Base-by-base conservation (phyloP, 2,797 vertebrate genomes). In the Pipistrellus kuhlii region DNA sequence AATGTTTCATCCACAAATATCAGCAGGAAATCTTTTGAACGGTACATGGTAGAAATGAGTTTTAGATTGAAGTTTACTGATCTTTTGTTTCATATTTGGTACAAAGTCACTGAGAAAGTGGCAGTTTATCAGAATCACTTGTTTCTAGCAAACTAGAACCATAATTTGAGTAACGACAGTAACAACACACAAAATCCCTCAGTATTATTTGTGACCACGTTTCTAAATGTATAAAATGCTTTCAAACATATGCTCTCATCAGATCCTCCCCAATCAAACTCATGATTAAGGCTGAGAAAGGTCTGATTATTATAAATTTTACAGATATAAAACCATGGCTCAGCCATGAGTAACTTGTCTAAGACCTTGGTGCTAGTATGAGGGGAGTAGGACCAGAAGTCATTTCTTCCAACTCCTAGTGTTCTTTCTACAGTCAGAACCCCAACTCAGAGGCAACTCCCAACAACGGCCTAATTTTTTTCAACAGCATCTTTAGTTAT, bases 11-110 rank as follows among this genome's bases (percentile, higher is more conserved):
- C 35, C 9, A 27, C n/a, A 57, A 55, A 69, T 41, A 44, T 13
- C 20, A 81, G 11, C 87, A 81, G 55, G 35, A 83, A 87, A 35
- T 68, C 83, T 35, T 94, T 92, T 20, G 71, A 55, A 89, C 83
- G 76, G 38, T 73, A 88, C 69, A 21, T 48, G 57, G 64, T 9
- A 91, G 44, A 91, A 35, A 55, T 71, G 21, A 68, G 83, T 93
- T 85, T 95, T 78, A 80, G 83, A 82, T 69, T n/a, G 41, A 89
- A 78, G 44, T 69, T 85, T 48, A 84, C 83, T 85, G 46, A 41
- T 72, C 23, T 88, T 77, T 72, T 85, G 57, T 51, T 71, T 91
- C 27, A n/a, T 85, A 35, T 91, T 35, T 75, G 8, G 57, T 82
- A 20, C 30, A 88, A 91, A 35, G 64, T 88, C 84, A 27, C 57